A percentile compares a stretch with the other conserved stretches of the same genome.
These are phyloP conservation scores for Leistus spinibarbis DNA, from an alignment of 2,888 invertebrate genomes.

Conservation along the genomic window DNA sequence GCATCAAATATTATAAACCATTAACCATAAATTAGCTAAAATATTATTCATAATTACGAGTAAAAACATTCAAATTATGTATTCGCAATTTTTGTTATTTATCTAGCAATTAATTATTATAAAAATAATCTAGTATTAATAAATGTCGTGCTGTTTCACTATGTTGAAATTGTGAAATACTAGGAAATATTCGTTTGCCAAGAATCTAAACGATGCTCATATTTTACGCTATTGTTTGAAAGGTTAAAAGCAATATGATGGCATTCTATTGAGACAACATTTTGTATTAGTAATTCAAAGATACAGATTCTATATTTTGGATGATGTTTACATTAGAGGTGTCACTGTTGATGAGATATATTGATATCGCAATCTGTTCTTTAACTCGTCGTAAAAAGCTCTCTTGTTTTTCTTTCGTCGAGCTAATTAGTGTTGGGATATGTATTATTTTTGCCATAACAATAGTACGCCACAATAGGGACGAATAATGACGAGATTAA, in stretches of 20 bases:
- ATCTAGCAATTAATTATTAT: neutral
- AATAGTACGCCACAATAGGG: too few species aligned
- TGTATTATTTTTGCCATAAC: too few species aligned
- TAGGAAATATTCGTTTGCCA: neutral
- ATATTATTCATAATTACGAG: neutral
- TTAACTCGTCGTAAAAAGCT: too few species aligned
- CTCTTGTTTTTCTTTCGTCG: too few species aligned
- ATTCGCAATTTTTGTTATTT: too few species aligned
- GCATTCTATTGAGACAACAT: neutral
- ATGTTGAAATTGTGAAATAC: neutral
- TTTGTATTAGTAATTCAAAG: neutral
- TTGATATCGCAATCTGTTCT: too few species aligned
- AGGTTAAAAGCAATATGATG: constrained; percentile 15
- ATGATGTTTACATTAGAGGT: too few species aligned
- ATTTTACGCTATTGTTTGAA: constrained; percentile 21
- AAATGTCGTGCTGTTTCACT: neutral
- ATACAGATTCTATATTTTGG: too few species aligned
- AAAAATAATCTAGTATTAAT: neutral
- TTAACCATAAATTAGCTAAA: neutral
- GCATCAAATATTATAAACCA: neutral
- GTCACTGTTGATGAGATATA: too few species aligned
- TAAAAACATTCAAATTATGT: too few species aligned
- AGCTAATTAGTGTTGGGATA: too few species aligned
- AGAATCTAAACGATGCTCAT: constrained; percentile 28
- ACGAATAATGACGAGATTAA: too few species aligned